These are phyloP conservation scores for Rostratula benghalensis DNA, from an alignment of 2,113 vertebrate genomes.

Conservation along the genomic window DNA sequence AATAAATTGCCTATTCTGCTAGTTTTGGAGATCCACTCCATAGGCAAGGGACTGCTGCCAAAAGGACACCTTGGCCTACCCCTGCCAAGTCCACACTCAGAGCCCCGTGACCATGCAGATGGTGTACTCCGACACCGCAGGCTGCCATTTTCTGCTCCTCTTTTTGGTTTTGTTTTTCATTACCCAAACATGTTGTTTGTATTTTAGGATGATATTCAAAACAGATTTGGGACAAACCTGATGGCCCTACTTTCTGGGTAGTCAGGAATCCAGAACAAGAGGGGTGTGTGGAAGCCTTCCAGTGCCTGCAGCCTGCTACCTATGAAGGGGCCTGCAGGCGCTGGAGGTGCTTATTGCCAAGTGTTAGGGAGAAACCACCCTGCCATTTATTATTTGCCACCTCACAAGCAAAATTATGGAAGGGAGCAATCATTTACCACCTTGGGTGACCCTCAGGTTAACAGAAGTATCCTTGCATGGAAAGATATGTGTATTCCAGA, in stretches of 20 bases:
- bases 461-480: not conserved
- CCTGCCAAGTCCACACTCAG: not conserved
- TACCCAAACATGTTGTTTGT: not conserved
- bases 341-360: not conserved
- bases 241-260: not conserved
- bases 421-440: not conserved
- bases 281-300: not conserved
- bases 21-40: not conserved
- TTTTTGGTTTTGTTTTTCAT: not conserved
- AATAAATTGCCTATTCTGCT: not conserved
- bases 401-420: not conserved
- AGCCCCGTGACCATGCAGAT: not conserved
- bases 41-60: not conserved
- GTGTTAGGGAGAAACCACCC: not conserved
- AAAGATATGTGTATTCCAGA: not conserved
- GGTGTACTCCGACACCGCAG: not conserved
- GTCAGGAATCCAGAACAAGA: not conserved
- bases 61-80: not conserved
- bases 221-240: not conserved
- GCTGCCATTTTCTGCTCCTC: not conserved
- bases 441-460: not conserved
- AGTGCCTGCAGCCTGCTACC: not conserved
- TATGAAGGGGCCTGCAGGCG: not conserved
- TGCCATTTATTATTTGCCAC: not conserved
- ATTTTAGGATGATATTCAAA: not conserved